A percentile compares a stretch with the other conserved stretches of the same genome.
Evolutionary conservation across 2,797 vertebrate genomes (phyloP).

Genomic region (Hydrolagus colliei): DNA sequence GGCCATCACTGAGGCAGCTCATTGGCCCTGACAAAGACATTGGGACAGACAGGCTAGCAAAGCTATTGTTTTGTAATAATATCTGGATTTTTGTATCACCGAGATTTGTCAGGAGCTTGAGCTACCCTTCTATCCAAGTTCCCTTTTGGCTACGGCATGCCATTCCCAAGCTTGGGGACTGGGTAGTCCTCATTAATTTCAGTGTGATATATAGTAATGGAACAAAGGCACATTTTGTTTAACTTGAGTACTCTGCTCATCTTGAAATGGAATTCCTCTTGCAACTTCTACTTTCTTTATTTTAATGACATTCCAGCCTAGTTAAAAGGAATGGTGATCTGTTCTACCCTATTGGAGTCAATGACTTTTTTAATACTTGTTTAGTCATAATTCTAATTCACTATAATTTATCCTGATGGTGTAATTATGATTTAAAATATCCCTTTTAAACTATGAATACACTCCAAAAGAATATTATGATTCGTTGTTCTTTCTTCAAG

Average conservation of each 20-base stretch:
- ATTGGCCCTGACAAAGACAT: slow-evolving; percentile 62
- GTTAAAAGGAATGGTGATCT: not conserved
- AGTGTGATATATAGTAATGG: not conserved
- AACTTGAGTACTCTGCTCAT: not conserved
- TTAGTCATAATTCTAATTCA: not conserved
- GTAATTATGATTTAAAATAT: slow-evolving; percentile 2
- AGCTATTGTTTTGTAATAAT: slow-evolving; percentile 60
- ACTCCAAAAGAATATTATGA: not conserved
- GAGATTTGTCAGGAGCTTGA: not conserved
- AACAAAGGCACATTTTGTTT: not conserved
- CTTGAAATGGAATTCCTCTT: not conserved
- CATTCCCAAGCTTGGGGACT: not conserved
- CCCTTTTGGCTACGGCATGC: not conserved
- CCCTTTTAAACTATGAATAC: not conserved
- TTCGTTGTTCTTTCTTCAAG: not conserved
- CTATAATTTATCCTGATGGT: not conserved
- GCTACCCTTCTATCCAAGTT: not conserved
- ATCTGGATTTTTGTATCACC: not conserved
- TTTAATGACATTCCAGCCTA: not conserved
- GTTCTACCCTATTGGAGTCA: not conserved
- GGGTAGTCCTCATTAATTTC: not conserved
- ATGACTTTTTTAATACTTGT: slow-evolving; percentile 1
- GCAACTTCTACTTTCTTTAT: not conserved
- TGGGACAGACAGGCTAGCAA: slow-evolving; percentile 62
- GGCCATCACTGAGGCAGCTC: slow-evolving; percentile 66